Base-by-base conservation (phyloP, 2,797 vertebrate genomes). In the Epinephelus malabaricus region DNA sequence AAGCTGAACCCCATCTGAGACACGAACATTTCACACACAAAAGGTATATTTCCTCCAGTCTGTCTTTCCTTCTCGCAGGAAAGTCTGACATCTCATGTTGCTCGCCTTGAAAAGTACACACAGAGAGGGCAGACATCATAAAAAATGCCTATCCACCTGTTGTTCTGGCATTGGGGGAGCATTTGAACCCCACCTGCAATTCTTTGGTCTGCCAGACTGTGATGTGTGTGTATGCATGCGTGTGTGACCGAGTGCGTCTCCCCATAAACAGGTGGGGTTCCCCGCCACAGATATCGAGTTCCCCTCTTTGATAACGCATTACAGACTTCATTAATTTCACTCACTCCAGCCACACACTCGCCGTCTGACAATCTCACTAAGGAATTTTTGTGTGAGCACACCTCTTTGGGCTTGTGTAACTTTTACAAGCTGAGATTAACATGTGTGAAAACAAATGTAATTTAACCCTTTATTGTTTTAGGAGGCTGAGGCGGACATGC, bases 91-190 rank as follows among this genome's bases (percentile, higher is more conserved):
- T 95, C 92, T 96, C 95, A 92, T 90, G 91, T 96, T 96, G 90
- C 95, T 63, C 66, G 76, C 69, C 79, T 68, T 77, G 70, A 90
- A 88, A 91, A 83, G 73, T 92, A 87, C 88, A 93, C 89, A 85
- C 59, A 85, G 70, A 77, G 75, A 85, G 80, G 89, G 87, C 92
- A 93, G 93, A 95, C 94, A 87, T 95, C 95, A 92, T 96, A 95
- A 96, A 95, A 88, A 86, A 91, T 66, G 73, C 69, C 90, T 81
- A 81, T 93, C 94, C 96, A 96, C 96, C 96, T 96, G 96, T 96
- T 92, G 93, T 89, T 90, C 88, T 91, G 82, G 61, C 71, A 87
- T 72, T 69, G 85, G 83, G 85, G 81, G 81, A 88, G 86, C 88
- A 91, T 92, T 92, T 92, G 83, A 93, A 91, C 92, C 90, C 94